These are phyloP conservation scores for Drosophila subobscura DNA, from an alignment of 1,140 invertebrate species.

Conservation along the genomic window DNA sequence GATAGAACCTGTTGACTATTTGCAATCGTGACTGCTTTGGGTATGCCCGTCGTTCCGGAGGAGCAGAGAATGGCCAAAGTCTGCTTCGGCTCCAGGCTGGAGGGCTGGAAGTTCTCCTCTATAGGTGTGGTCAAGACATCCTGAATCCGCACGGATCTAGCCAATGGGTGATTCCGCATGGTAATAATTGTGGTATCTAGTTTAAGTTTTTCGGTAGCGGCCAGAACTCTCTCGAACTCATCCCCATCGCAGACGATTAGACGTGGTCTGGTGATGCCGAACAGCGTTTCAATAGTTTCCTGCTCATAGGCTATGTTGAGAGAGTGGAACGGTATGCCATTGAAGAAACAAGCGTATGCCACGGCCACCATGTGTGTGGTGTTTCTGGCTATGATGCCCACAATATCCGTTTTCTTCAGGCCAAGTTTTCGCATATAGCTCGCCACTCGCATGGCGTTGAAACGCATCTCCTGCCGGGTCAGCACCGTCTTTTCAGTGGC, in stretches of 20 bases:
- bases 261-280: constrained; percentile 31
- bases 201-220: constrained; percentile 14
- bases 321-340: constrained; percentile 46
- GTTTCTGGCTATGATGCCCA: constrained; percentile 56
- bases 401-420: constrained; percentile 28
- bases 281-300: constrained; percentile 28
- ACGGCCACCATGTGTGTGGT: constrained; percentile 45
- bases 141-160: constrained; percentile 12
- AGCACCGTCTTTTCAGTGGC: constrained; percentile 22
- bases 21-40: constrained; percentile 90
- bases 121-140: constrained; percentile 42
- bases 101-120: constrained; percentile 26
- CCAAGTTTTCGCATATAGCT: constrained; percentile 14
- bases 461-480: constrained; percentile 24
- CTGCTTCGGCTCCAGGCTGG: constrained; percentile 42
- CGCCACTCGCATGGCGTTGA: constrained; percentile 29
- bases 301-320: constrained; percentile 12
- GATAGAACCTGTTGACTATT: constrained; percentile 81
- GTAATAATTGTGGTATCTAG: constrained; percentile 42
- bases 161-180: constrained; percentile 37
- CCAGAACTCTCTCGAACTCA: constrained; percentile 43
- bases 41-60: constrained; percentile 89
- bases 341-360: constrained; percentile 57
- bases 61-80: constrained; percentile 84
- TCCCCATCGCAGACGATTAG: constrained; percentile 50